Evolutionary conservation across 2,888 invertebrate genomes (phyloP).

Genomic region (Polylopha cassiicola): DNA sequence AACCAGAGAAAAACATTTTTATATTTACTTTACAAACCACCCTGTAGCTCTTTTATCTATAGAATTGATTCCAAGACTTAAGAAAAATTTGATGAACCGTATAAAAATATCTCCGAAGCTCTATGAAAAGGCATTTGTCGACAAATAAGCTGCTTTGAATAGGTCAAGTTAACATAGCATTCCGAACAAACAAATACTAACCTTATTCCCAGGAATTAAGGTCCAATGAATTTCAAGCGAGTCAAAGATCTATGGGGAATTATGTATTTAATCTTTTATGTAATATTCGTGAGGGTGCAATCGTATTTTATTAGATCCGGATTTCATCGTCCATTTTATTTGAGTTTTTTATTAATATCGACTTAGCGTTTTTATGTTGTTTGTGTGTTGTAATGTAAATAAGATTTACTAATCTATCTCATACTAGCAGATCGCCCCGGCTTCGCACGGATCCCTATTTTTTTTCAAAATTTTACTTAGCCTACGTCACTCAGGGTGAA

Average conservation of each 20-base stretch:
- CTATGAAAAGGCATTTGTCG: constrained; percentile 58
- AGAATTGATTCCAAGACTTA: constrained; percentile 34
- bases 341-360: too few relatives aligned
- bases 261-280: constrained; percentile 16
- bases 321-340: constrained; percentile 3
- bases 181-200: background rate
- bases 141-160: constrained; percentile 34
- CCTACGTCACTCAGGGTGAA: too few relatives aligned
- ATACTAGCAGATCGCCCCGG: too few relatives aligned
- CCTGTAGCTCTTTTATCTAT: constrained; percentile 31
- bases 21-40: constrained; percentile 17
- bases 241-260: constrained; percentile 16
- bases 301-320: constrained; percentile 13
- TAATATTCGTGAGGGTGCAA: constrained; percentile 14
- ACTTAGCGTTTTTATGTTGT: constrained; percentile 15
- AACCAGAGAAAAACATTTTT: background rate
- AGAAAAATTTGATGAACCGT: constrained; percentile 39
- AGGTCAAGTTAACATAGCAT: constrained; percentile 22
- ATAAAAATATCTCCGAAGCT: constrained; percentile 49
- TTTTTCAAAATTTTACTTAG: too few relatives aligned
- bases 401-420: too few relatives aligned
- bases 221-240: background rate
- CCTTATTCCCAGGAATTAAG: constrained; percentile 2
- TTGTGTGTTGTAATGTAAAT: background rate
- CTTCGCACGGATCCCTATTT: too few relatives aligned